These are phyloP conservation scores for Dendrolimus kikuchii DNA, from an alignment of 1,140 invertebrate species.

Conservation along the genomic window DNA sequence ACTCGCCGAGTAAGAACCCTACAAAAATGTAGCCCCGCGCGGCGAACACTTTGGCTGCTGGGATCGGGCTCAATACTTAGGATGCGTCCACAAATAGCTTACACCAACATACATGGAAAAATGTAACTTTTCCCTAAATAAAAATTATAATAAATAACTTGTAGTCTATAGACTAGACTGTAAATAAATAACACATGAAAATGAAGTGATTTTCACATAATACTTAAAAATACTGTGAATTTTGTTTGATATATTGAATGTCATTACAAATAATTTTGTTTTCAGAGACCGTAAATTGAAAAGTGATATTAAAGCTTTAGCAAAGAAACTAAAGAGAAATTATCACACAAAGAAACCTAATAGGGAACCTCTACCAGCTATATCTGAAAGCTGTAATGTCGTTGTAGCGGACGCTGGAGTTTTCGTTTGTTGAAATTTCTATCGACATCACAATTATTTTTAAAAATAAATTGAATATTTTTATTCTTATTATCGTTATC, in stretches of 20 bases:
- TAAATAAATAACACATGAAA: not conserved
- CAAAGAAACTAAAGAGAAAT: constrained; percentile 40
- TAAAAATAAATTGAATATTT: no score
- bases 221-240: not conserved
- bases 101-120: no score
- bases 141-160: not conserved
- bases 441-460: no score
- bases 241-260: not conserved
- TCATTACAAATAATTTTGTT: not conserved
- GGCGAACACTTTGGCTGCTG: no score
- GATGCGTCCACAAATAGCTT: no score
- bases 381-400: constrained; percentile 46
- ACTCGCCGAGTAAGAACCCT: no score
- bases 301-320: constrained; percentile 40
- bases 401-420: constrained; percentile 43
- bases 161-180: not conserved
- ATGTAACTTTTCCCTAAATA: no score
- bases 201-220: not conserved
- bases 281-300: constrained; percentile 38
- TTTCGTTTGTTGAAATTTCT: constrained; percentile 34
- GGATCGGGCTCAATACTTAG: no score
- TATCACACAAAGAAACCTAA: constrained; percentile 26
- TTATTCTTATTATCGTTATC: no score
- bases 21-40: no score
- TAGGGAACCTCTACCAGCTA: constrained; percentile 19